Conservation (phyloP, 2,113 vertebrate species). For the Spea multiplicata region DNA sequence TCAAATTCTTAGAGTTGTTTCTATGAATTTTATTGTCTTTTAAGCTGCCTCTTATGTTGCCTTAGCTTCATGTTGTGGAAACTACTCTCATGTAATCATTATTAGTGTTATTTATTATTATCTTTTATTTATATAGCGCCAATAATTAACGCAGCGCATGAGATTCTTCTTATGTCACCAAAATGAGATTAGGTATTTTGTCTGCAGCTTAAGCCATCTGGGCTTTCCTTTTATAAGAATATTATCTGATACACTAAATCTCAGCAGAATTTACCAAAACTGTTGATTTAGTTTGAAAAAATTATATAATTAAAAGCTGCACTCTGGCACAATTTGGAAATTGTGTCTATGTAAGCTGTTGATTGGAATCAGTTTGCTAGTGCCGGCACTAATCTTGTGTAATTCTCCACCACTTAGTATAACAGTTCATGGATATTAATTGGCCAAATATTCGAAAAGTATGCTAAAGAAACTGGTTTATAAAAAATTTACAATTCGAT, state of each 20-base stretch:
- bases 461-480: accelerated
- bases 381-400: conserved; percentile 13
- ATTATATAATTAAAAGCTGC: conserved; percentile 16
- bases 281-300: conserved; percentile 6
- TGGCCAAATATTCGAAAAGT: conserved; percentile 2
- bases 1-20: no score
- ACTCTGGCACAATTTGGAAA: no score
- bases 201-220: not conserved
- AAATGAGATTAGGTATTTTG: not conserved
- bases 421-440: not conserved
- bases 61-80: not conserved
- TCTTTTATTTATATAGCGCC: not conserved
- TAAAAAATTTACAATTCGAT: not conserved
- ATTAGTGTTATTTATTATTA: no score
- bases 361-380: conserved; percentile 37
- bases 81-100: not conserved
- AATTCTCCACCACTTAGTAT: conserved; percentile 2
- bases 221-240: conserved; percentile 1
- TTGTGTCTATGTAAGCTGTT: conserved; percentile 26
- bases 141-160: not conserved
- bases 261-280: not conserved
- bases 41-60: not conserved
- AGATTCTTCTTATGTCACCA: not conserved
- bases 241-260: conserved; percentile 3
- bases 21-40: no score